Evolutionary conservation across 2,888 invertebrate species (phyloP), one percentile per base, ranked within the genome.

Genomic region (Trilocha varians): DNA sequence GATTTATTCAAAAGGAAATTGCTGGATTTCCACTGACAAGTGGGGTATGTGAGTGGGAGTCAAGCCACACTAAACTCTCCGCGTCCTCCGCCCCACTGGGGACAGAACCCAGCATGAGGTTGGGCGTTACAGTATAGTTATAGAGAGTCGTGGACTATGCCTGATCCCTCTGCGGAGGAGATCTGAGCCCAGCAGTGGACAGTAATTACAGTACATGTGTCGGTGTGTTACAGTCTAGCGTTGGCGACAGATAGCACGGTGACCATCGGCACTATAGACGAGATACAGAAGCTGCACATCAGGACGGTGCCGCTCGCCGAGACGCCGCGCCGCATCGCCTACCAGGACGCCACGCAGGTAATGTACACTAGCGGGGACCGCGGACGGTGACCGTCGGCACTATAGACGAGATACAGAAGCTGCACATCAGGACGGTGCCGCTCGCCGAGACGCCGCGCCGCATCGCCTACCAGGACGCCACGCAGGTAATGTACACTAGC

Each of bases 201-300:
- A n/a, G n/a, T n/a, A n/a, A n/a, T n/a, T n/a, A n/a, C n/a, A n/a
- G n/a, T n/a, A n/a, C n/a, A n/a, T n/a, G n/a, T n/a, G n/a, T n/a
- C n/a, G n/a, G 3, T 35, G 25, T 6, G 35, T 25, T 43, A 9
- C 68, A 92, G 93, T 73, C 88, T 98, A 71, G 96, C 97, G 5
- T 77, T 97, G 50, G 94, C 96, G 0, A 97, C 95, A 14, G 95
- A 96, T 65, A 94, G 90, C 53, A 92, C 93, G 3, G 91, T 98
- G 2, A 95, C 98, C 1, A 95, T 99, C 67, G 98, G 98, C 46
- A 98, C 97, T 0, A 98, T 99, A 57, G 99, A 99, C 76, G 98
- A 99, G 78, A 99, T 99, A 50, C 98, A 99, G 75, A 99, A 99
- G 70, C 80, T 99, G 13, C 99, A 99, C 76, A 99, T 99, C 56